phyloP scores from a whole-genome alignment of 2,888 invertebrate species.

The Bombylius major region DNA sequence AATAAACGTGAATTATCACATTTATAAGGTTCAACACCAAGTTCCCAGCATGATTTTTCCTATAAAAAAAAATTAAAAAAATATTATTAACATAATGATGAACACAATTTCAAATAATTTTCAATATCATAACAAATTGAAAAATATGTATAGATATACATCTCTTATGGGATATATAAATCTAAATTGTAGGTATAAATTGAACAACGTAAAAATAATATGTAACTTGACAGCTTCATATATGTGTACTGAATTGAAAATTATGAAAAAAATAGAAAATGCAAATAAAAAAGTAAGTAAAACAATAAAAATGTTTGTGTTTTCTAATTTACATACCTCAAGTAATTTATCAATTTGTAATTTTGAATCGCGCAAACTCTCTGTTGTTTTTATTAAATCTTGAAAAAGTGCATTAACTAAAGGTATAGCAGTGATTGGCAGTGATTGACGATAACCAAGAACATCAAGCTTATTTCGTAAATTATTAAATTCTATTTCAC shows the following conservation, averaged over 20 bases:
- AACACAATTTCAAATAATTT: not conserved
- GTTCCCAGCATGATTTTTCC: constrained; percentile 56
- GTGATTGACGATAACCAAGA: constrained; percentile 65
- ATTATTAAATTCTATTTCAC: constrained; percentile 28
- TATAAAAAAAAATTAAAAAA: constrained; percentile 28
- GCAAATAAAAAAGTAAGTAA: too few relatives aligned
- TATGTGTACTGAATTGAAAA: too few relatives aligned
- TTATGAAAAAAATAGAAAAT: too few relatives aligned
- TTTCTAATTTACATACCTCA: constrained; percentile 37
- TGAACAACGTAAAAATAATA: too few relatives aligned
- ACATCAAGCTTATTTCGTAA: constrained; percentile 60
- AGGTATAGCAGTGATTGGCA: constrained; percentile 64
- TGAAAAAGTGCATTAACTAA: constrained; percentile 67
- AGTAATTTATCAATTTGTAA: constrained; percentile 55
- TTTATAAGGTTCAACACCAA: constrained; percentile 65
- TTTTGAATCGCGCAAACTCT: constrained; percentile 74
- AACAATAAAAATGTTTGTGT: too few relatives aligned
- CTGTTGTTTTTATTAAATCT: constrained; percentile 79
- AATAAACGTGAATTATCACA: constrained; percentile 66
- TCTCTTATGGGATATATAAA: too few relatives aligned
- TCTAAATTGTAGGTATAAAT: too few relatives aligned
- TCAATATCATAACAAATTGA: not conserved
- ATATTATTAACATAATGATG: not conserved
- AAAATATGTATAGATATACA: not conserved
- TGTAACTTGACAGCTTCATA: too few relatives aligned